Evolutionary conservation across 2,888 invertebrate species (phyloP).

Genomic region (Allophyes oxyacanthae): DNA sequence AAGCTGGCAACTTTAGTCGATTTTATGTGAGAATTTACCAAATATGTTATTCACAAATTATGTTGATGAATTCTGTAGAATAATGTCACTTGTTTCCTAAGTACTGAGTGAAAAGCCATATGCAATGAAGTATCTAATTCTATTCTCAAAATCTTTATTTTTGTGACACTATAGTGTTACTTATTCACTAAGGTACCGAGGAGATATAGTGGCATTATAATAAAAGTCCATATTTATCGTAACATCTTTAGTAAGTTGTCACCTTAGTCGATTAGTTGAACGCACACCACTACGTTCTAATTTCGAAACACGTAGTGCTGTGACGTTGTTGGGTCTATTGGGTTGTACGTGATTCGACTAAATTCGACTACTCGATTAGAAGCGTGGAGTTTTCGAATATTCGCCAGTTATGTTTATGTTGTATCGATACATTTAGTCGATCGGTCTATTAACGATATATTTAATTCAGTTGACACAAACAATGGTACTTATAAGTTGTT

Average conservation of each 20-base stretch:
- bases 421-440: slow-evolving; percentile 50
- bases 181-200: slow-evolving; percentile 30
- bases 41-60: slow-evolving; percentile 28
- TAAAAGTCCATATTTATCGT: slow-evolving; percentile 14
- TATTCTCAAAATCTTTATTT: slow-evolving; percentile 39
- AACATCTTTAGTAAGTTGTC: slow-evolving; percentile 55
- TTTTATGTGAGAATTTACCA: slow-evolving; percentile 53
- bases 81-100: slow-evolving; percentile 31
- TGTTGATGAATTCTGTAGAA: slow-evolving; percentile 16
- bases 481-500: slow-evolving; percentile 62
- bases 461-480: slow-evolving; percentile 56
- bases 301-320: slow-evolving; percentile 49
- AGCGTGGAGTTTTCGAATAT: slow-evolving; percentile 46
- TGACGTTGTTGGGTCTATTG: slow-evolving; percentile 56
- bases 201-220: slow-evolving; percentile 27
- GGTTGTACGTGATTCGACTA: slow-evolving; percentile 53
- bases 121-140: slow-evolving; percentile 48
- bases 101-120: slow-evolving; percentile 38
- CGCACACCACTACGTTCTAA: slow-evolving; percentile 44
- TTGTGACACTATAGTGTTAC: slow-evolving; percentile 42
- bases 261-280: slow-evolving; percentile 48
- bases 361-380: slow-evolving; percentile 49
- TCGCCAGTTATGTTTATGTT: slow-evolving; percentile 52
- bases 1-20: slow-evolving; percentile 66
- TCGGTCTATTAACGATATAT: slow-evolving; percentile 51